phyloP scores from a whole-genome alignment of 1,140 invertebrate species.

The Heliconius congener region DNA sequence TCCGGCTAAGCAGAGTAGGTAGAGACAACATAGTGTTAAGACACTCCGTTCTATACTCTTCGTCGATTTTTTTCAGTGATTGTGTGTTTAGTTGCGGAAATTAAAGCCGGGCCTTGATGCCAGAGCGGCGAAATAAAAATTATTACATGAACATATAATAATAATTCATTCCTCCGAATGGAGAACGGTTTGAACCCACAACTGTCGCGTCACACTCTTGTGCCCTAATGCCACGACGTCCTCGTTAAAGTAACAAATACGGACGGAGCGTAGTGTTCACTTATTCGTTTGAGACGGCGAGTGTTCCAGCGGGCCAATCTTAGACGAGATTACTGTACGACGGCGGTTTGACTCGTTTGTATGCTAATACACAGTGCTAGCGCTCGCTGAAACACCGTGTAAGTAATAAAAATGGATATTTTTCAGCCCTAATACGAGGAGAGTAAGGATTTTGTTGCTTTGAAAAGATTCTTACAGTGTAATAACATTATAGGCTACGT shows the following conservation, averaged over 20 bases:
- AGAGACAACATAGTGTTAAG: too few relatives aligned
- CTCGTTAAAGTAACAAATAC: slow-evolving; percentile 36
- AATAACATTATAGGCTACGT: slow-evolving; percentile 2
- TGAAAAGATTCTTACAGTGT: neutral
- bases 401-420: slow-evolving; percentile 25
- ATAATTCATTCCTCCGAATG: too few relatives aligned
- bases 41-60: too few relatives aligned
- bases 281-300: slow-evolving; percentile 45
- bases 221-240: too few relatives aligned
- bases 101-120: too few relatives aligned
- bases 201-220: too few relatives aligned
- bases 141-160: too few relatives aligned
- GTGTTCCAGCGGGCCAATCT: slow-evolving; percentile 44
- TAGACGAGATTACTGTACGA: slow-evolving; percentile 39
- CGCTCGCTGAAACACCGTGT: slow-evolving; percentile 22
- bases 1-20: too few relatives aligned
- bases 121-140: too few relatives aligned
- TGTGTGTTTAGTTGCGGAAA: too few relatives aligned
- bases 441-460: slow-evolving; percentile 11
- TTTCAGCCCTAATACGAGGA: slow-evolving; percentile 4
- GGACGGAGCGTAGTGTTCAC: slow-evolving; percentile 39
- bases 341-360: slow-evolving; percentile 39
- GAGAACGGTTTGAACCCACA: too few relatives aligned
- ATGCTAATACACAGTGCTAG: slow-evolving; percentile 32
- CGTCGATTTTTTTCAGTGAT: too few relatives aligned